These are phyloP conservation scores for Motacilla tschutschensis DNA, from an alignment of 2,113 vertebrate genomes.

Conservation along the genomic window DNA sequence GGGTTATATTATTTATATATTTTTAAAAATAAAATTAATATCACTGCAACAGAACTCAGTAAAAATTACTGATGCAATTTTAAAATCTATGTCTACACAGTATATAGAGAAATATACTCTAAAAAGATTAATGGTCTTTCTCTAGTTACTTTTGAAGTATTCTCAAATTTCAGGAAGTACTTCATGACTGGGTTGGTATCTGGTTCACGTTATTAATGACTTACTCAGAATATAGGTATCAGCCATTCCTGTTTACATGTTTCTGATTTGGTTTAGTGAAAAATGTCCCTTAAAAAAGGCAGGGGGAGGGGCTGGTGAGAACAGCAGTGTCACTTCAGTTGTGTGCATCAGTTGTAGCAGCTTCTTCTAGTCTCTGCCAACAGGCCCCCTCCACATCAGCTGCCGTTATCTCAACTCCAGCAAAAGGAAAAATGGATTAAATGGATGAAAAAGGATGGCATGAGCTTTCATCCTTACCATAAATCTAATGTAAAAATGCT, in stretches of 20 bases:
- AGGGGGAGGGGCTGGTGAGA: accelerated
- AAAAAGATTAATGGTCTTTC: neutral
- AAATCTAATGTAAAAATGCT: neutral
- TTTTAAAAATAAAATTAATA: neutral
- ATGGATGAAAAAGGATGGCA: neutral
- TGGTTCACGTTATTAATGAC: neutral
- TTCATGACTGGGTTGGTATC: neutral
- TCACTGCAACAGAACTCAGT: neutral
- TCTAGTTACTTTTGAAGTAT: neutral
- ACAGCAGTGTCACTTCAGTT: accelerated
- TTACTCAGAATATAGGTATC: neutral
- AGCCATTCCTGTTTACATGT: neutral
- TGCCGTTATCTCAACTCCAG: neutral
- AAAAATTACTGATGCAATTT: neutral
- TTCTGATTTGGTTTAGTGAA: neutral
- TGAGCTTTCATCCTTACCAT: neutral
- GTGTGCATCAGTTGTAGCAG: neutral
- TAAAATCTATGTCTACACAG: neutral
- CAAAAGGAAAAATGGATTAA: neutral
- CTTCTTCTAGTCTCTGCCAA: neutral
- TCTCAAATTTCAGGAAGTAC: neutral
- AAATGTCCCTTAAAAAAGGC: neutral
- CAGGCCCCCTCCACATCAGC: neutral
- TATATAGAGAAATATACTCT: neutral
- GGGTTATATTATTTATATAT: neutral